Conservation (phyloP, 2,888 invertebrate genomes). For the Ceramica pisi region DNA sequence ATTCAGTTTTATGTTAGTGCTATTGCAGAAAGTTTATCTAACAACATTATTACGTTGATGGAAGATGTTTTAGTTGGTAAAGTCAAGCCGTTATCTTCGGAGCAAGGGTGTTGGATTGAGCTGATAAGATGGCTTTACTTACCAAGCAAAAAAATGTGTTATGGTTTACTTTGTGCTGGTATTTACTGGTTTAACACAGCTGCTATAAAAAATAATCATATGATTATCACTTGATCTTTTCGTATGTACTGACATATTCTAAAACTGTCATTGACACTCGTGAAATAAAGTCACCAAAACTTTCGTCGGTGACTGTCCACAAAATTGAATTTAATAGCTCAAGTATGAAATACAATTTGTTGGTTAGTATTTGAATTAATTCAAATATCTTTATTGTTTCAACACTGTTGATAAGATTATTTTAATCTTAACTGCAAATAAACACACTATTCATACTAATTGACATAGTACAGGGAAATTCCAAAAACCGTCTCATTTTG, state of each 20-base stretch:
- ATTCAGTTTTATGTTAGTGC: conserved; percentile 41
- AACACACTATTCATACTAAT: neutral
- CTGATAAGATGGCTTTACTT: conserved; percentile 5
- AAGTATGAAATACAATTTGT: neutral
- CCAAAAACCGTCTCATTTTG: conserved; percentile 18
- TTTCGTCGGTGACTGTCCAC: conserved; percentile 5
- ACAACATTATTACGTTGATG: neutral
- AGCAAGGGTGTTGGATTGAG: conserved; percentile 18
- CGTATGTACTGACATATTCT: neutral
- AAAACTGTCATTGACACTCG: neutral
- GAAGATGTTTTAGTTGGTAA: conserved; percentile 12
- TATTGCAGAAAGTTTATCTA: conserved; percentile 23
- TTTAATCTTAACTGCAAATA: conserved; percentile 30
- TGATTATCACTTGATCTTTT: neutral
- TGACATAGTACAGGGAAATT: conserved; percentile 22
- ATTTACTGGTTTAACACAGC: conserved; percentile 1
- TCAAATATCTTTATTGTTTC: conserved; percentile 6
- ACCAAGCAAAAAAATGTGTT: neutral
- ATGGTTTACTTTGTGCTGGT: neutral
- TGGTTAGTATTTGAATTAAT: conserved; percentile 21
- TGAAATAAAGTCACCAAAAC: neutral
- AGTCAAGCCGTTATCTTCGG: neutral
- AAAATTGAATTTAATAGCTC: conserved; percentile 23
- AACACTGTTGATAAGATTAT: conserved; percentile 24
- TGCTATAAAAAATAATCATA: neutral